Conservation (phyloP, 2,888 invertebrate species). For the Chrysolina haemoptera region DNA sequence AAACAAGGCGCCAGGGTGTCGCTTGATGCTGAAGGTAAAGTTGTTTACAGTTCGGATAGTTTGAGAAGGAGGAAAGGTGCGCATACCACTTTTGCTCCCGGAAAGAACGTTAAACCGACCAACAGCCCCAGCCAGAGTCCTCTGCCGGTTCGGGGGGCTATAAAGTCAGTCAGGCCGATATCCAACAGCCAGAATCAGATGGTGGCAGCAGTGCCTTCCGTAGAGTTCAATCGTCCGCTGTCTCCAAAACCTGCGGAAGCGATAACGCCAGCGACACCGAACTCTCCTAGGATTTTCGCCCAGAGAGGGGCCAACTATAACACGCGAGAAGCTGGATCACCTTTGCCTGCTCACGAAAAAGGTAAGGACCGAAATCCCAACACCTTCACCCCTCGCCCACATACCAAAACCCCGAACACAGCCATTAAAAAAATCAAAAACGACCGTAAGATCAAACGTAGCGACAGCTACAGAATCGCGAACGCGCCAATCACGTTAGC, state of each 20-base stretch:
- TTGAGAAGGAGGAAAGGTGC: constrained; percentile 84
- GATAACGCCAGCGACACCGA: constrained; percentile 71
- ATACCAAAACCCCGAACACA: constrained; percentile 45
- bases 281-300: constrained; percentile 66
- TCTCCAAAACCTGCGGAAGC: constrained; percentile 75
- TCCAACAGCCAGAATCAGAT: constrained; percentile 49
- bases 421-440: constrained; percentile 71
- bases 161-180: constrained; percentile 69
- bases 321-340: constrained; percentile 78
- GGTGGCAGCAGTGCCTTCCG: constrained; percentile 52
- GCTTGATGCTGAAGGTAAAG: constrained; percentile 88
- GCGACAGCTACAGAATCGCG: constrained; percentile 88
- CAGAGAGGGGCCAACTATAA: constrained; percentile 79
- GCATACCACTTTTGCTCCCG: constrained; percentile 90
- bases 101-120: constrained; percentile 83
- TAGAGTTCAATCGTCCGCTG: constrained; percentile 69
- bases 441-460: constrained; percentile 75
- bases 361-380: constrained; percentile 73
- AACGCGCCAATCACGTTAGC: constrained; percentile 81
- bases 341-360: constrained; percentile 77
- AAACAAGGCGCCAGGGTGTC: constrained; percentile 84
- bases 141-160: constrained; percentile 68
- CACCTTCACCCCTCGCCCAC: constrained; percentile 52
- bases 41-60: constrained; percentile 90
- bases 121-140: constrained; percentile 71